Evolutionary conservation across 2,113 vertebrate genomes (phyloP).

Genomic region (Rhinichthys klamathensis): DNA sequence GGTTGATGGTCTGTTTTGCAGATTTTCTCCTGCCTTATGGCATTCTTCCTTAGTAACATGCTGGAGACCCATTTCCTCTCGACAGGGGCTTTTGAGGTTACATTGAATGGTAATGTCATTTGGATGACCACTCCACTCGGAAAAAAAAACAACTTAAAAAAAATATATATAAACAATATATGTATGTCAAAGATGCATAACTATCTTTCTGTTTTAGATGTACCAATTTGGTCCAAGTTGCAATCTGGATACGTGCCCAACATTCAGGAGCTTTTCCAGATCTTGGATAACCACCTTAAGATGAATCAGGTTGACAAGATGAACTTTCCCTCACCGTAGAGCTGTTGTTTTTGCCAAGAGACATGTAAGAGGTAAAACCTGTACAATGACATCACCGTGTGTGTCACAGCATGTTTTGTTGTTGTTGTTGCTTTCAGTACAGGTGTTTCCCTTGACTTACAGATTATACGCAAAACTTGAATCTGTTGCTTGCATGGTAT

Average conservation of each 20-base stretch:
- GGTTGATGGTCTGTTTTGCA: slow-evolving; percentile 54
- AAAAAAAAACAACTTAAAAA: neutral
- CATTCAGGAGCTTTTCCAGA: slow-evolving; percentile 79
- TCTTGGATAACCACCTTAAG: slow-evolving; percentile 78
- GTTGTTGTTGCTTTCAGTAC: neutral
- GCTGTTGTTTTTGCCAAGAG: slow-evolving; percentile 46
- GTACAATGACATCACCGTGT: neutral
- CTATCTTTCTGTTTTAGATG: slow-evolving; percentile 63
- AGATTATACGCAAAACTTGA: too few species aligned
- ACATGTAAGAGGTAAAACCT: slow-evolving; percentile 54
- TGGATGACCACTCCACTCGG: neutral
- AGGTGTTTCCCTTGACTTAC: neutral
- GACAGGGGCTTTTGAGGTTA: slow-evolving; percentile 78
- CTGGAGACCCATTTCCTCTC: slow-evolving; percentile 80
- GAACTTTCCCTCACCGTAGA: slow-evolving; percentile 68
- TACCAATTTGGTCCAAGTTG: slow-evolving; percentile 79
- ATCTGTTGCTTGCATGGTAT: neutral
- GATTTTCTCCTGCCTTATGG: slow-evolving; percentile 81
- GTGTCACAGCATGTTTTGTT: neutral
- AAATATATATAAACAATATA: neutral
- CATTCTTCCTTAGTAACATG: slow-evolving; percentile 80
- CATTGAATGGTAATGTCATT: slow-evolving; percentile 69
- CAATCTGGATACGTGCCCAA: slow-evolving; percentile 79
- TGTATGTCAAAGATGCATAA: neutral
- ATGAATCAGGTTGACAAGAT: slow-evolving; percentile 74